phyloP scores from a whole-genome alignment of 2,797 vertebrate genomes.

The Carapus acus region DNA sequence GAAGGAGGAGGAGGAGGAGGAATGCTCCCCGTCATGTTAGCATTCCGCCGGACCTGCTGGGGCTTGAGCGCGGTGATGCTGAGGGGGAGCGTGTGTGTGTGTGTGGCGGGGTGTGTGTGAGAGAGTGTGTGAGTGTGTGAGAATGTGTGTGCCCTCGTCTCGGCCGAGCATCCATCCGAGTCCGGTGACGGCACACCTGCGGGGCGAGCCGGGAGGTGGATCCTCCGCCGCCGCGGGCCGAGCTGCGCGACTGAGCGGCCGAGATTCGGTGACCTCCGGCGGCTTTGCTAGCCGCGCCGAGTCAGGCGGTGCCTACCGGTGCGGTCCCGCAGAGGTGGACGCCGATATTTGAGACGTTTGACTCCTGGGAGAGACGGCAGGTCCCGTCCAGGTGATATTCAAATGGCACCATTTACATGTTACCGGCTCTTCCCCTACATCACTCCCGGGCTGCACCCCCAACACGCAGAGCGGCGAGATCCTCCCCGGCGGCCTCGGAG shows the following conservation, averaged over 20 bases:
- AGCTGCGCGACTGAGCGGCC: constrained; percentile 35
- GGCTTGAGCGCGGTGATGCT: constrained; percentile 38
- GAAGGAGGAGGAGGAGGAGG: no score
- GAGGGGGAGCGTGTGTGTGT: no score
- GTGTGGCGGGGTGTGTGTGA: no score
- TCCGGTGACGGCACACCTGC: constrained; percentile 31
- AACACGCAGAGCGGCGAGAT: constrained; percentile 23
- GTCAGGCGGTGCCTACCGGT: constrained; percentile 44
- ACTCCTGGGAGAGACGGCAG: constrained; percentile 18
- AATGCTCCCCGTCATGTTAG: constrained; percentile 40
- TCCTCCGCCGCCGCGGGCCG: neutral
- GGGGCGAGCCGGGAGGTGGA: no score
- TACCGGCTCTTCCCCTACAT: constrained; percentile 3
- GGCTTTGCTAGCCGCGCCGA: constrained; percentile 50
- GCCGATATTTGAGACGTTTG: constrained; percentile 24
- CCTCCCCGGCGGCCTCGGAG: constrained; percentile 51
- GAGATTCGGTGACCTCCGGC: constrained; percentile 43
- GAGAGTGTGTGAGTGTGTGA: no score
- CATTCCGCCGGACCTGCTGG: constrained; percentile 39
- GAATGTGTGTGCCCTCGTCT: constrained; percentile 6
- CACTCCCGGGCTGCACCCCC: constrained; percentile 21
- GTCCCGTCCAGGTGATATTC: neutral
- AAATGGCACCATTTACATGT: neutral
- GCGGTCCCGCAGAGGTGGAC: constrained; percentile 13
- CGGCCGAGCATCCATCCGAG: constrained; percentile 34